Evolutionary conservation across 2,113 vertebrate species (phyloP).

Genomic region (Oreochromis tanganicae): DNA sequence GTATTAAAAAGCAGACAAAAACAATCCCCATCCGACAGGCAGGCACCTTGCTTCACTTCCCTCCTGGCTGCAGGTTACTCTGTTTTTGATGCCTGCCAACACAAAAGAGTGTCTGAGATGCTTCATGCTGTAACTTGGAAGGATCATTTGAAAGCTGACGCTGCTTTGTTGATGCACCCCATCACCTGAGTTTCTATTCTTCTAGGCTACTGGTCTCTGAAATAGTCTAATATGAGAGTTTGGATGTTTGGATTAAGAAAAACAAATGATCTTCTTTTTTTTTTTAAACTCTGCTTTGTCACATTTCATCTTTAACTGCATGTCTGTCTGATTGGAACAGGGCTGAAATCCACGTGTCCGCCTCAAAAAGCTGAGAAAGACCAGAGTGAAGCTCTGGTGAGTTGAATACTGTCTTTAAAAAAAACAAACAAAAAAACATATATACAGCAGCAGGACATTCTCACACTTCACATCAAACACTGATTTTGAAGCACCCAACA

Average conservation of each 20-base stretch:
- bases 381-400: slow-evolving; percentile 64
- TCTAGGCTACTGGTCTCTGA: neutral
- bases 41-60: neutral
- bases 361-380: slow-evolving; percentile 64
- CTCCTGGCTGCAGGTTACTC: neutral
- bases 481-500: neutral
- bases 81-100: neutral
- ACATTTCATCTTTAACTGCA: neutral
- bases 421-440: neutral
- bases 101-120: neutral
- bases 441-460: neutral
- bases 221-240: neutral
- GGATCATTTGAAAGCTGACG: neutral
- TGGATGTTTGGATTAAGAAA: neutral
- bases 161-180: neutral
- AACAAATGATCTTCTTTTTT: neutral
- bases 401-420: neutral
- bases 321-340: slow-evolving; percentile 31
- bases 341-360: slow-evolving; percentile 49
- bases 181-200: neutral
- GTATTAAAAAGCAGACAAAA: neutral
- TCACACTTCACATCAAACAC: neutral
- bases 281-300: neutral
- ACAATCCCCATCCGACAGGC: neutral
- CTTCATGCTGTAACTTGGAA: neutral